Conservation (phyloP, 2,797 vertebrate genomes). For the Tragopan temminckii region DNA sequence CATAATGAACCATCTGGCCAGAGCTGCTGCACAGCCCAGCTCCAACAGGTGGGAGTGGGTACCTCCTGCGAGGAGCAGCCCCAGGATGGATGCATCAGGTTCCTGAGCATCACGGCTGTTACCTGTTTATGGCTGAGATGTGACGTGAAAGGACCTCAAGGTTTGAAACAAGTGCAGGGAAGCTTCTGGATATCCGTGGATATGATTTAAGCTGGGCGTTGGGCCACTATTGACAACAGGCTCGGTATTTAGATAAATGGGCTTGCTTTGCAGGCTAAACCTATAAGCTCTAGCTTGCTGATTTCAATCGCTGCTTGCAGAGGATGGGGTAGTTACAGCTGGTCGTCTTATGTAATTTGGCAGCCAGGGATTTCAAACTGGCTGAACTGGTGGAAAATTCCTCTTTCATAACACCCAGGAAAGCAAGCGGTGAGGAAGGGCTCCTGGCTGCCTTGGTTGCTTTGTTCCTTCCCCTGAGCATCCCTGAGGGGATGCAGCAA, state of each 20-base stretch:
- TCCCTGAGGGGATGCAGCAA: neutral
- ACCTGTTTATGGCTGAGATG: rapidly evolving
- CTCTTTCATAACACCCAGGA: neutral
- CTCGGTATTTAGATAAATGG: neutral
- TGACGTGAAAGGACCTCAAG: neutral
- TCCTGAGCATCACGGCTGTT: rapidly evolving
- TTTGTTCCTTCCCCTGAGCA: neutral
- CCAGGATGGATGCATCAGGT: rapidly evolving
- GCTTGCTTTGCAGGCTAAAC: neutral
- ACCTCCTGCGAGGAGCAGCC: neutral
- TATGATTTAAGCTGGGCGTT: neutral
- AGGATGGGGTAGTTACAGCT: neutral
- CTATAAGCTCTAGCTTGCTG: neutral
- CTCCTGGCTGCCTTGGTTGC: neutral
- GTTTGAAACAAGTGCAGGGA: neutral
- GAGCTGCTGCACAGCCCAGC: neutral
- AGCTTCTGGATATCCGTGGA: neutral
- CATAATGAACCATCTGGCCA: neutral
- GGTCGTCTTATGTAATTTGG: neutral
- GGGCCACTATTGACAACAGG: neutral
- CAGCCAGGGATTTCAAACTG: neutral
- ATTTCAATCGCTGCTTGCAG: neutral
- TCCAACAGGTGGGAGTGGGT: neutral
- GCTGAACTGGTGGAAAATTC: neutral
- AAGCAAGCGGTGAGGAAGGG: neutral